Evolutionary conservation across 2,888 invertebrate species (phyloP), one percentile per base, ranked within the genome.

Genomic region (Arge pagana): DNA sequence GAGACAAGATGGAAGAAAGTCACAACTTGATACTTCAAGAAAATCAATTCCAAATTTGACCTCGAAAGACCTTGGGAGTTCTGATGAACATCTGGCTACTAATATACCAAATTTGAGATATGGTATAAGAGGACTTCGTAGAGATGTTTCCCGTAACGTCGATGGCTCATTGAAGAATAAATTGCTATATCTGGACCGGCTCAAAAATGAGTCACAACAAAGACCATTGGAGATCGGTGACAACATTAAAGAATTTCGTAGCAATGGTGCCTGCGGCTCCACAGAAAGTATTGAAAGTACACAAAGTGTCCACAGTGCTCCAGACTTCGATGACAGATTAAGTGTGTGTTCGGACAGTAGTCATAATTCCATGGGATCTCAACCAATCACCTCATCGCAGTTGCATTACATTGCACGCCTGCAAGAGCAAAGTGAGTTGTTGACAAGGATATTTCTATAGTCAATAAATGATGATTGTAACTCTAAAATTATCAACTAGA

Each of bases 41-140:
- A 76, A 74, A 23, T 76, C 76, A 0, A 74, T 75, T 68, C 76
- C 76, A 0, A 76, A 76, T 67, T 62, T 76, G 0, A 60, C 65
- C n/a, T 67, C 68, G 2, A 65, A 54, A 33, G 56, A 67, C 1
- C 42, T 65, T 21, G 71, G 64, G 21, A 50, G 59, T 19, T 30
- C 41, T 48, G 26, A 58, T 41, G 28, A 37, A 55, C 15, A 50
- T 37, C 8, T 33, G 16, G 16, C 13, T 16, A 40, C 39, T 19
- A 50, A 53, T 5, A 23, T 53, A 23, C 52, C 67, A 4, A 62
- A 52, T 24, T 55, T 60, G n/a, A 64, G 62, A 5, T 73, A 63
- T 13, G 57, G 58, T 4, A n/a, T n/a, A n/a, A 66, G 70, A 39
- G 66, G 64, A 10, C 66, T 69, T 0, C 70, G 69, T n/a, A 66